Percentiles rank a stretch among this genome's conserved stretches.
Evolutionary conservation across 2,113 vertebrate species (phyloP).

Genomic region (Sinocyclocheilus rhinocerous): DNA sequence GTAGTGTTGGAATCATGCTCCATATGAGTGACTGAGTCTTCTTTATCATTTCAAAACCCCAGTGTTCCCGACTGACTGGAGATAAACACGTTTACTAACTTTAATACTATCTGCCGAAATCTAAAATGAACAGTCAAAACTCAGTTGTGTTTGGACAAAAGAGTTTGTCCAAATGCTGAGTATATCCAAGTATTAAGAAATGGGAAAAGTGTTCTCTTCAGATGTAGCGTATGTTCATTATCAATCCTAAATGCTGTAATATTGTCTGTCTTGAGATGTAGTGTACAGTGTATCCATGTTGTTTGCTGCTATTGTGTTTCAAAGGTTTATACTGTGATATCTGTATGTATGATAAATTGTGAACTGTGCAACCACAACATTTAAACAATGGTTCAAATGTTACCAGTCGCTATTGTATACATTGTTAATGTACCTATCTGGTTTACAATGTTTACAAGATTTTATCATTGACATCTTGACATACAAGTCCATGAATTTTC

Average conservation of each 20-base stretch:
- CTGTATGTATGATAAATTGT: neutral
- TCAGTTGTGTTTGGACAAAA: neutral
- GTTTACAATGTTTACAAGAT: neutral
- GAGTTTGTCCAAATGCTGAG: neutral
- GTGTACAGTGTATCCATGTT: neutral
- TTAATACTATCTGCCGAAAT: neutral
- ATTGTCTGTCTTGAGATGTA: neutral
- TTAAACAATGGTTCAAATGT: neutral
- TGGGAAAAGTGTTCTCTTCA: neutral
- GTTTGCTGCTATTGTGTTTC: constrained; percentile 25
- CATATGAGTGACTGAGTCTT: neutral
- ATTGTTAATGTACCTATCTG: neutral
- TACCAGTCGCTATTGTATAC: neutral
- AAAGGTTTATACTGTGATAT: neutral
- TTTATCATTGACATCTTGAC: too few relatives aligned
- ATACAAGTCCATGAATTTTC: neutral
- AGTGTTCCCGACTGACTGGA: neutral
- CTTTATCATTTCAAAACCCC: neutral
- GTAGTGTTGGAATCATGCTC: neutral
- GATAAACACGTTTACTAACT: neutral
- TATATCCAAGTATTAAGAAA: neutral
- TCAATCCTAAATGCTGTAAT: constrained; percentile 16
- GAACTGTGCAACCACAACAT: neutral
- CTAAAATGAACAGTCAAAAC: neutral
- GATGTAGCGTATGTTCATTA: neutral